Evolutionary conservation across 37 sponge, comb jelly and placozoan species (phyloP), one percentile per base, ranked within the genome.

Genomic region (Eunapius fragilis): DNA sequence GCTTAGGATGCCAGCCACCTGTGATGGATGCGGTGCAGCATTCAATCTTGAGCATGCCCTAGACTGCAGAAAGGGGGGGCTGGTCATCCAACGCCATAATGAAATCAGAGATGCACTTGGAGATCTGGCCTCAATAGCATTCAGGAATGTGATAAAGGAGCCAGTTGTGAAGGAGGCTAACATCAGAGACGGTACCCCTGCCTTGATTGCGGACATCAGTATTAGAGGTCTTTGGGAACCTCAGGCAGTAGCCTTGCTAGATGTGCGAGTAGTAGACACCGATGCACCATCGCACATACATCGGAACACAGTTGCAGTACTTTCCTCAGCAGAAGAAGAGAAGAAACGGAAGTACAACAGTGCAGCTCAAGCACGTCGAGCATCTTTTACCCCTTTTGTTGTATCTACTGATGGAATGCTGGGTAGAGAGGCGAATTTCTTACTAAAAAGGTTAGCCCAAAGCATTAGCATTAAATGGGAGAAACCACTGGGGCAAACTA

Each of bases 241-340:
- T 30, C 84, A 89, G 74, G 68, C 84, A 58, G 77, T 77, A 32
- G 89, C 80, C 24, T 78, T 89, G 73, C 84, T 89, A 37, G 89
- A 89, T 84, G 49, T 89, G 35, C 79, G 84, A 84, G 89, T 89
- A 31, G 72, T 83, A 36, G 84, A 89, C 84, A 89, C 89, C 74
- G 87, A 87, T 41, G 82, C 88, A 32, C 71, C 45, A 37, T 81
- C 82, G 25, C 48, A 87, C 47, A 31, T 50, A 24, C 28, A 58
- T 38, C n/a, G 80, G 7, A 74, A 76, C 22, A 58, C 71, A n/a
- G 34, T 82, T 48, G 48, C 82, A 58, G 88, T 81, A 19, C 38
- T 81, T 31, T 32, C 58, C 31, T 49, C 76, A 45, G 88, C 88
- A 33, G 82, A 87, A 68, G 32, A 6, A 73, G 88, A 87, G 67